Percentiles rank a stretch among this genome's conserved stretches.
Evolutionary conservation across 2,113 vertebrate species (phyloP).

Genomic region (Alethe castanea): DNA sequence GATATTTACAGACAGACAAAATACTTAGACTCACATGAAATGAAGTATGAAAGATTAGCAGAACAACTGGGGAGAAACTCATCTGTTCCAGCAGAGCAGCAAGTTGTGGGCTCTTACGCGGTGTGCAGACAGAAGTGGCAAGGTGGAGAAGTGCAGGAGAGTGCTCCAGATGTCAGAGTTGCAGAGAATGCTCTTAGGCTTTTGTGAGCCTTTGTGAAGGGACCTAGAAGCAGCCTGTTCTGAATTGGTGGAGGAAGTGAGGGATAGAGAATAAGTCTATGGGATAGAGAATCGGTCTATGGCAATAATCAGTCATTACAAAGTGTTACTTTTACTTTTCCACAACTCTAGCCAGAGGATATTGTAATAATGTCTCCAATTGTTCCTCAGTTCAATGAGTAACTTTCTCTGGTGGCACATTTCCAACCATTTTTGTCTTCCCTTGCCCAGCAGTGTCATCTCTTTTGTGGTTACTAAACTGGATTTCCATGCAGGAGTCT

Average conservation of each 20-base stretch:
- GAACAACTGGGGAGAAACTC: not conserved
- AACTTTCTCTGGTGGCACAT: not conserved
- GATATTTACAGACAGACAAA: not conserved
- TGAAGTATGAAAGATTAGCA: not conserved
- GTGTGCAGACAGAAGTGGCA: not conserved
- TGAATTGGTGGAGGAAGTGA: not conserved
- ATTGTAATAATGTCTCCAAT: not conserved
- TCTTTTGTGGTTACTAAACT: not conserved
- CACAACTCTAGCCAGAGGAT: not conserved
- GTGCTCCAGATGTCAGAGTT: not conserved
- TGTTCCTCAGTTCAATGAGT: not conserved
- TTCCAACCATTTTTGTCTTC: not conserved
- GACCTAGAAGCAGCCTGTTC: not conserved
- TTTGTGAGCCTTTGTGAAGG: not conserved
- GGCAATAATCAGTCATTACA: not conserved
- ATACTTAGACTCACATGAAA: not conserved
- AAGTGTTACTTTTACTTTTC: slow-evolving; percentile 1
- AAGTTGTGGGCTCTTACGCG: not conserved
- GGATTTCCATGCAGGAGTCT: not conserved
- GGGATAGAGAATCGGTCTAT: not conserved
- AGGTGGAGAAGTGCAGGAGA: not conserved
- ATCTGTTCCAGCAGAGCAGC: not conserved
- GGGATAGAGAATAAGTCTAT: not conserved
- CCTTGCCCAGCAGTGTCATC: not conserved
- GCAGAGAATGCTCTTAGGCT: not conserved